Conservation (phyloP, 2,113 vertebrate genomes). For the Sialia sialis region DNA sequence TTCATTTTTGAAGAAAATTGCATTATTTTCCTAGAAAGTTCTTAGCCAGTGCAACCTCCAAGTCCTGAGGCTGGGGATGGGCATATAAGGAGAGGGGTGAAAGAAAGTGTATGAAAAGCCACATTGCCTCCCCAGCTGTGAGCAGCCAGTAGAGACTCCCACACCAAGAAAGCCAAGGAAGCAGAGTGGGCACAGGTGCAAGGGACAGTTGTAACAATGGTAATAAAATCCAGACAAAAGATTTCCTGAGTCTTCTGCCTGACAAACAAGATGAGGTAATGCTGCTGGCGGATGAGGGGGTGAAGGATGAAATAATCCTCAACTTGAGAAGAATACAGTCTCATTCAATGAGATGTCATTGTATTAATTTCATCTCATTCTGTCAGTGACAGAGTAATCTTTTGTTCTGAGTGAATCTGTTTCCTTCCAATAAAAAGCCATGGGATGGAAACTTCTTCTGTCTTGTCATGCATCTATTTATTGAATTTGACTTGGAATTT, state of each 20-base stretch:
- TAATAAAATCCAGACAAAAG: not conserved
- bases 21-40: not conserved
- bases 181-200: not conserved
- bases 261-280: not conserved
- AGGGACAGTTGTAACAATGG: rapidly evolving
- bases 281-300: not conserved
- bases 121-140: not conserved
- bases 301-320: not conserved
- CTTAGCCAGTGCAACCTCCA: not conserved
- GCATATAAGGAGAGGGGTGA: not conserved
- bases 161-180: rapidly evolving
- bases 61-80: not conserved
- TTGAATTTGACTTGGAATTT: not conserved
- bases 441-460: not conserved
- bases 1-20: not conserved
- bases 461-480: not conserved
- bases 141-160: not conserved
- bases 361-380: not conserved
- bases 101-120: not conserved
- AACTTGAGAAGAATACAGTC: not conserved
- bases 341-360: not conserved
- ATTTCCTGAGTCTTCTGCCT: not conserved
- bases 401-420: not conserved
- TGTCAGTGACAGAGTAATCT: not conserved
- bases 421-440: not conserved